These are phyloP conservation scores for Lathronympha strigana DNA, from an alignment of 2,888 invertebrate species.

Conservation along the genomic window DNA sequence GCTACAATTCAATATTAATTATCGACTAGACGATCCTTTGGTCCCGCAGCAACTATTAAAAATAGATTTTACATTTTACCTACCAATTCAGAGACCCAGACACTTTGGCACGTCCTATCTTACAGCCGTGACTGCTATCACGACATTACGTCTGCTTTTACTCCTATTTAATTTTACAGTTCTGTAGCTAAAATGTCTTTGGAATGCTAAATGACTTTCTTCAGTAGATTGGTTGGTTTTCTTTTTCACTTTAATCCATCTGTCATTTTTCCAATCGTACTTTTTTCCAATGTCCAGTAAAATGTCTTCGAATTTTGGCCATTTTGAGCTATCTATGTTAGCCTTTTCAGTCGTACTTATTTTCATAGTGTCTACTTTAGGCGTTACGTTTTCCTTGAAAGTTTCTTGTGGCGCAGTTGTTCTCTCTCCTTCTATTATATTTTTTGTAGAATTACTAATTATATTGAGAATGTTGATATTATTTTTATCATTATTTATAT, in stretches of 20 bases:
- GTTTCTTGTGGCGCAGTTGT: constrained; percentile 4
- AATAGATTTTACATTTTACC: constrained; percentile 40
- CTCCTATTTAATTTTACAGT: constrained; percentile 73
- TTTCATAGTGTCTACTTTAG: constrained; percentile 18
- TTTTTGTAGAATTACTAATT: constrained; percentile 28
- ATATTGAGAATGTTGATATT: neutral
- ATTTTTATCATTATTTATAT: constrained; percentile 41
- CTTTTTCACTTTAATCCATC: constrained; percentile 76
- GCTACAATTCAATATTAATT: constrained; percentile 25
- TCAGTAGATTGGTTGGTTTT: constrained; percentile 55
- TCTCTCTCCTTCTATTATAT: neutral
- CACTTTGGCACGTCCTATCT: constrained; percentile 63
- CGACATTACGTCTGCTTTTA: constrained; percentile 74
- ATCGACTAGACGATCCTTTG: constrained; percentile 54
- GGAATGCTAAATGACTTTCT: constrained; percentile 56
- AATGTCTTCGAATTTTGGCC: constrained; percentile 78
- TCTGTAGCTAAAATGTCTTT: constrained; percentile 76
- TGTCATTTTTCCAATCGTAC: constrained; percentile 80
- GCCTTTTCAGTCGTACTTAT: constrained; percentile 26
- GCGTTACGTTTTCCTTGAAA: constrained; percentile 1
- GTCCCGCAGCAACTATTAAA: constrained; percentile 60
- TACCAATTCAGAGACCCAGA: constrained; percentile 45
- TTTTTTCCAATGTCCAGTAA: constrained; percentile 69
- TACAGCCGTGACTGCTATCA: constrained; percentile 77
- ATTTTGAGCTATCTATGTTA: constrained; percentile 45